Percentiles rank a stretch among this genome's conserved stretches.
Evolutionary conservation across 2,888 invertebrate genomes (phyloP).

Genomic region (Boloria selene): DNA sequence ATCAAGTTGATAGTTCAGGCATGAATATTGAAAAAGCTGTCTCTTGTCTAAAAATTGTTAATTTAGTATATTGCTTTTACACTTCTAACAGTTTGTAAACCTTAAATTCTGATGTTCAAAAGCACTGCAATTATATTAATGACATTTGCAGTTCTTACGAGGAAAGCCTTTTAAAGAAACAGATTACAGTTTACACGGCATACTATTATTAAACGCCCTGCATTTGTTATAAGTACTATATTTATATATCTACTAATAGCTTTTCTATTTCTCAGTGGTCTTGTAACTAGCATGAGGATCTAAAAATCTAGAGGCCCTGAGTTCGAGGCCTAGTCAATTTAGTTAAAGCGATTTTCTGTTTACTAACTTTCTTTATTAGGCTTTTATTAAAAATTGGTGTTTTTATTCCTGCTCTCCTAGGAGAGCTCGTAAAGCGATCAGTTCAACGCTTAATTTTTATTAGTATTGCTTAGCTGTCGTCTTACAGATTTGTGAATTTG

Average conservation of each 20-base stretch:
- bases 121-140: conserved; percentile 20
- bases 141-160: conserved; percentile 19
- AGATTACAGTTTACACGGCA: neutral
- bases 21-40: neutral
- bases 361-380: too few relatives aligned
- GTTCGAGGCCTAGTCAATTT: too few relatives aligned
- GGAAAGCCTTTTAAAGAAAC: conserved; percentile 28
- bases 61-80: neutral
- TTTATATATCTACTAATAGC: neutral
- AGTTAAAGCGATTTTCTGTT: too few relatives aligned
- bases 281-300: too few relatives aligned
- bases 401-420: too few relatives aligned
- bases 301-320: too few relatives aligned
- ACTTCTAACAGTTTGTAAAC: neutral
- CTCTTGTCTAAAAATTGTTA: neutral
- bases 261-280: neutral
- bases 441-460: too few relatives aligned
- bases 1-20: too few relatives aligned
- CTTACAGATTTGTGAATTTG: too few relatives aligned
- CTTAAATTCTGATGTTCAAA: conserved; percentile 5
- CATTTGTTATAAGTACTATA: neutral
- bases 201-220: neutral
- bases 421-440: too few relatives aligned
- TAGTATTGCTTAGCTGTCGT: too few relatives aligned
- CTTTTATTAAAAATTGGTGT: too few relatives aligned